Evolutionary conservation across 2,888 invertebrate genomes (phyloP).

Genomic region (Plebejus argus): DNA sequence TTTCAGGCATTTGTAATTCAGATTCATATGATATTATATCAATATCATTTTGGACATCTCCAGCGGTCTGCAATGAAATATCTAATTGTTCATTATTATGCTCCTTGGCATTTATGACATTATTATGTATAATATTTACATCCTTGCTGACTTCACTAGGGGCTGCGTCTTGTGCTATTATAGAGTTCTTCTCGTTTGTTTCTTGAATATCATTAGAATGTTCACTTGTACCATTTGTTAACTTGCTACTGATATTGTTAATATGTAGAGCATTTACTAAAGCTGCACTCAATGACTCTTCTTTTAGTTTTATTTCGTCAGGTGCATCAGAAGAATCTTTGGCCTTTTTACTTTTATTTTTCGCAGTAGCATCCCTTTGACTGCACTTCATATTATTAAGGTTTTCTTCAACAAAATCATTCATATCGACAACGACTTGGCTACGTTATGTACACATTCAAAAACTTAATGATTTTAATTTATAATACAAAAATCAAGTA

Average conservation of each 20-base stretch:
- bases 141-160: conserved; percentile 51
- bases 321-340: conserved; percentile 70
- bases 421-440: conserved; percentile 68
- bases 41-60: conserved; percentile 58
- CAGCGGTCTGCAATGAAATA: conserved; percentile 46
- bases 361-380: conserved; percentile 66
- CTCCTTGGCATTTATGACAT: conserved; percentile 42
- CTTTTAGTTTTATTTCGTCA: conserved; percentile 63
- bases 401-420: conserved; percentile 68
- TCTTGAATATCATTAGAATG: conserved; percentile 59
- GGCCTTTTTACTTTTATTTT: conserved; percentile 75
- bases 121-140: conserved; percentile 74
- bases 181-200: conserved; percentile 50
- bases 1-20: conserved; percentile 98
- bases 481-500: conserved; percentile 55
- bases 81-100: conserved; percentile 50
- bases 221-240: conserved; percentile 74
- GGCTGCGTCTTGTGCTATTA: conserved; percentile 53
- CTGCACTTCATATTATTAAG: conserved; percentile 69
- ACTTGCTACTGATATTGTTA: conserved; percentile 68
- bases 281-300: conserved; percentile 64
- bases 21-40: conserved; percentile 88
- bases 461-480: conserved; percentile 62
- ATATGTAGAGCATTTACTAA: conserved; percentile 71
- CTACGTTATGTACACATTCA: conserved; percentile 74